These are phyloP conservation scores for Eurystomus glaucurus DNA, from an alignment of 2,797 vertebrate genomes.

Conservation along the genomic window DNA sequence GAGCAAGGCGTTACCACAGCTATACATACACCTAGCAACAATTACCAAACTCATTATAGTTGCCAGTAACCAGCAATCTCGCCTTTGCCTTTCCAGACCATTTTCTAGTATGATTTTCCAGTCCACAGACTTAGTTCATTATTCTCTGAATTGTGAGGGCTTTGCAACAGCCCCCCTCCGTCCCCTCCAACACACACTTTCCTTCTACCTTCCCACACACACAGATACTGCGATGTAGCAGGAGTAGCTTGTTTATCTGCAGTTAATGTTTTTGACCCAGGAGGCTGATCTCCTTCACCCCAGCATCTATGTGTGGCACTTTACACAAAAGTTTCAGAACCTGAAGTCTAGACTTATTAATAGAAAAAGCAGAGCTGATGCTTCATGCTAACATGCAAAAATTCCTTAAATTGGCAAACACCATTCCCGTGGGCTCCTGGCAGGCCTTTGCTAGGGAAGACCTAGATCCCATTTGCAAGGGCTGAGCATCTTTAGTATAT, in stretches of 20 bases:
- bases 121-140: conserved; percentile 2
- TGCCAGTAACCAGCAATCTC: not conserved
- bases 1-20: accelerated
- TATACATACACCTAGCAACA: not conserved
- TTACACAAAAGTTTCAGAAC: not conserved
- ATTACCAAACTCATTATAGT: not conserved
- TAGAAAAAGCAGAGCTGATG: not conserved
- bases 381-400: not conserved
- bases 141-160: not conserved
- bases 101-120: not conserved
- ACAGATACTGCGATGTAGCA: not conserved
- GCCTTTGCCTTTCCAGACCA: not conserved
- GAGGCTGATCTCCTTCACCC: not conserved
- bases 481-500: not conserved
- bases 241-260: conserved; percentile 12
- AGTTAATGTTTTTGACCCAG: conserved; percentile 2
- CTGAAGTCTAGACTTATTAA: not conserved
- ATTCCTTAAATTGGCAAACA: not conserved
- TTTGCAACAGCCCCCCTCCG: not conserved
- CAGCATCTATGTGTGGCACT: not conserved
- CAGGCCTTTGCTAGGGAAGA: not conserved
- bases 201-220: accelerated
- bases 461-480: not conserved
- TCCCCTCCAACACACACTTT: not conserved
- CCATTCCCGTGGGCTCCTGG: accelerated